Base-by-base conservation (phyloP, 2,888 invertebrate species). In the Frankliniella fusca region DNA sequence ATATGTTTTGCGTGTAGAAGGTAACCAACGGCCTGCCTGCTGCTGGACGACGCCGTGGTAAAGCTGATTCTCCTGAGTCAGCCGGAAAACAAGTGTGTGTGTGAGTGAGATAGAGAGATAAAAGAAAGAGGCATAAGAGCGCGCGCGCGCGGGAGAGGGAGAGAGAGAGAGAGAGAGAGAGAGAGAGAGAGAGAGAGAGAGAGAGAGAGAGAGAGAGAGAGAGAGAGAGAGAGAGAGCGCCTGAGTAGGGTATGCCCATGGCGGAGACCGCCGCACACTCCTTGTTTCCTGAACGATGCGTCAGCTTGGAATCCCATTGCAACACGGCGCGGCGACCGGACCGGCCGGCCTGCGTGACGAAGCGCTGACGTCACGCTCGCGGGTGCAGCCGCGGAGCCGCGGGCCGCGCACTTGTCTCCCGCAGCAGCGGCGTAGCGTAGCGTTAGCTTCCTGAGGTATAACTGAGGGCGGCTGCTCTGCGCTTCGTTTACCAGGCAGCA, bases 201-300 rank as follows among this genome's bases (percentile, higher is more conserved):
- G 54, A 15, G 54, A 54, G 54, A 54, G 54, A 54, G 54, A 54
- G 61, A 61, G 61, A 61, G 61, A 61, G 61, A 61, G 61, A 61
- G 61, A 15, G 61, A 61, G 61, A 61, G 61, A 61, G 61, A 61
- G 61, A 61, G 61, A 61, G 61, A 15, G 61, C 7, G 61, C 3
- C 38, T 38, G 38, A 38, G 38, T n/a, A 38, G 38, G 38, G 38
- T 38, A 38, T 38, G 38, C 38, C n/a, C n/a, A n/a, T n/a, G n/a
- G n/a, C 0, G 8, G 15, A 15, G 61, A 61, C 10, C 15, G n/a
- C 61, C 10, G 61, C 18, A 15, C 61, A 7, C 61, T 18, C 61
- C 12, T 61, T 61, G 20, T 61, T 61, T 61, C 61, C 61, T 61
- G 61, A 61, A 61, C 61, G 61, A 61, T 61, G 61, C 61, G 61